Evolutionary conservation across 2,888 invertebrate genomes (phyloP), one percentile per base, ranked within the genome.

Genomic region (Caenorhabditis sp.): DNA sequence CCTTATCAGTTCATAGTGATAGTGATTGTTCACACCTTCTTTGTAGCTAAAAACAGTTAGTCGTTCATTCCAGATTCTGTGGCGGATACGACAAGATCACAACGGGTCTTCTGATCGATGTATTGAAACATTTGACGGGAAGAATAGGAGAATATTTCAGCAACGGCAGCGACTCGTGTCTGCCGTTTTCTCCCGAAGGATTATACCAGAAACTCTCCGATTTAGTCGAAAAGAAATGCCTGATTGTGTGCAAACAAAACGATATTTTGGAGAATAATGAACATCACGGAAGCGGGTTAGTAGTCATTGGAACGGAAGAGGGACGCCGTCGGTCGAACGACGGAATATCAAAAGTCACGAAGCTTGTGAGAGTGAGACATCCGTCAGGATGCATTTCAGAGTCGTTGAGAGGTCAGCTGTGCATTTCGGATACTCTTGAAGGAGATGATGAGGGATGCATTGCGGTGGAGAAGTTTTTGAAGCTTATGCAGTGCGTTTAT

Each of bases 51-150:
- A n/a, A n/a, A n/a, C n/a, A n/a, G n/a, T n/a, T n/a, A n/a, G n/a
- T n/a, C n/a, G n/a, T n/a, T n/a, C n/a, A 22, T 26, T 60, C 35
- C 50, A 69, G 69, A 58, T 69, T 69, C 24, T 18, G 69, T 18
- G 69, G 60, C 9, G 50, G 47, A 8, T 69, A 69, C 22, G 69
- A 69, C 2, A 1, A 20, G 15, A 69, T 69, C 4, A 24, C 22
- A 9, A 60, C 35, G 13, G 69, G 69, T 11, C 50, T 69, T 0
- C 60, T 26, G 9, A 47, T 50, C 4, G 37, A 60, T n/a, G 32
- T 50, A 1, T 51, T 70, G 5, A 35, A 24, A 11, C 60, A 61
- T 28, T 24, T 70, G 24, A 61, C 69, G 1, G 47, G 51, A 47
- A 32, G 13, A 24, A 28, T 51, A 6, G 22, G 51, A 5, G 61